Base-by-base conservation (phyloP, 2,888 invertebrate genomes). In the Chrysodeixis includens region DNA sequence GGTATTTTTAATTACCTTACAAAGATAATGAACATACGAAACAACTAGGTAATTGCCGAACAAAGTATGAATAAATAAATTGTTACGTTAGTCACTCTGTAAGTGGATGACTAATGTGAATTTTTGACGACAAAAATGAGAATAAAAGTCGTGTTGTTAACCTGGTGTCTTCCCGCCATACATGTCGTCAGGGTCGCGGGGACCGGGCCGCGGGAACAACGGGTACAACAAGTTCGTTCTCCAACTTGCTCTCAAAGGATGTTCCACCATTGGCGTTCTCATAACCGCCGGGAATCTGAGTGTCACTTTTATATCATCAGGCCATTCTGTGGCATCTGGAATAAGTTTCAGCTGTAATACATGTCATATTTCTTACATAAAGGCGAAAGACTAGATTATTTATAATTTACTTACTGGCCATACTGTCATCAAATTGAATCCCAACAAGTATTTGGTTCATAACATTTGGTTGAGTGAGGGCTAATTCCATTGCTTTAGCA, bases 181-280 rank as follows among this genome's bases (percentile, higher is more conserved):
- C 81, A 88, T 86, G 73, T 94, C 93, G 16, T 89, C 86, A 4
- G 93, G 89, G 59, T 96, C 95, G 59, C 98, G 92, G 0, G 98
- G 98, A 0, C 98, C 98, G 0, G 96, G 95, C 20, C 90, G 91
- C 75, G 96, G 97, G 86, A 96, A 97, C 52, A 96, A 76, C 0
- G 96, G 97, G 90, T 96, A 98, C 58, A 97, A 88, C 14, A 96
- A 91, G 87, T 97, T 96, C 1, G 98, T 98, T 53, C 96, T 93
- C 98, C 98, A 98, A 76, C 94, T 94, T 22, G 93, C 91, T 66
- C 90, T 88, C 14, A 94, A 66, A 0, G 95, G 95, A 76, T 95
- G 93, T 78, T 89, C 93, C 51, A 91, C 64, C 87, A 86, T 92
- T 6, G 87, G 92, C 44, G 92, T 95, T 73, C 97, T 93, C 87